Evolutionary conservation across 2,113 vertebrate species (phyloP).

Genomic region (Brevimyrus niger): DNA sequence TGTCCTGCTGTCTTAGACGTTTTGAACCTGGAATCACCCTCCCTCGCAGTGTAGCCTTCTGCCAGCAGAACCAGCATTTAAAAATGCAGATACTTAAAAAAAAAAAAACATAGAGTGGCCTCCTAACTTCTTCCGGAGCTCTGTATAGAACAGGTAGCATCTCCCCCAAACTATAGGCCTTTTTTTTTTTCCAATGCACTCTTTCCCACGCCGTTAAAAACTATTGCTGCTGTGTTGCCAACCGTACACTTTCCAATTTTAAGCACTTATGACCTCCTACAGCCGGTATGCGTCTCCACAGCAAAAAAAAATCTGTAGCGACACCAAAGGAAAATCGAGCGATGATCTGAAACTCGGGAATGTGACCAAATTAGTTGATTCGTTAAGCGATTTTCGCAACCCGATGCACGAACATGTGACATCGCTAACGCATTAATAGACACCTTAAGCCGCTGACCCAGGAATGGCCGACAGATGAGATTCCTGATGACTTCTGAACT

Average conservation of each 20-base stretch:
- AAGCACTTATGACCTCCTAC: neutral
- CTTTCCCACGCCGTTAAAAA: neutral
- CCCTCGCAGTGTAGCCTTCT: neutral
- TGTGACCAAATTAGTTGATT: neutral
- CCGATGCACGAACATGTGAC: neutral
- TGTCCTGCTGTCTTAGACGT: neutral
- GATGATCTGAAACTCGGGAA: neutral
- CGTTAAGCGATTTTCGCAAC: neutral
- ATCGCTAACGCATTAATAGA: neutral
- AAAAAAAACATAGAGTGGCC: neutral
- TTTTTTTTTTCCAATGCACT: neutral
- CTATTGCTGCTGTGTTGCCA: neutral
- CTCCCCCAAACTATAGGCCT: neutral
- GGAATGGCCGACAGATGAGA: neutral
- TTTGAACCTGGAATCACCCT: neutral
- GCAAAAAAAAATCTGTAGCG: neutral
- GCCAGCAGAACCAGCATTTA: neutral
- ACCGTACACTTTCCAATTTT: neutral
- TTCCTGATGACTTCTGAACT: slow-evolving; percentile 8
- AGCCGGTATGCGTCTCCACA: neutral
- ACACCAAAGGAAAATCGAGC: neutral
- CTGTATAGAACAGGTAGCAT: neutral
- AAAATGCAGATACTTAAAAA: neutral
- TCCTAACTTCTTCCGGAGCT: neutral
- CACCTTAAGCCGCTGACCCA: neutral